Conservation (phyloP, 2,797 vertebrate species). For the Xenentodon cancila region DNA sequence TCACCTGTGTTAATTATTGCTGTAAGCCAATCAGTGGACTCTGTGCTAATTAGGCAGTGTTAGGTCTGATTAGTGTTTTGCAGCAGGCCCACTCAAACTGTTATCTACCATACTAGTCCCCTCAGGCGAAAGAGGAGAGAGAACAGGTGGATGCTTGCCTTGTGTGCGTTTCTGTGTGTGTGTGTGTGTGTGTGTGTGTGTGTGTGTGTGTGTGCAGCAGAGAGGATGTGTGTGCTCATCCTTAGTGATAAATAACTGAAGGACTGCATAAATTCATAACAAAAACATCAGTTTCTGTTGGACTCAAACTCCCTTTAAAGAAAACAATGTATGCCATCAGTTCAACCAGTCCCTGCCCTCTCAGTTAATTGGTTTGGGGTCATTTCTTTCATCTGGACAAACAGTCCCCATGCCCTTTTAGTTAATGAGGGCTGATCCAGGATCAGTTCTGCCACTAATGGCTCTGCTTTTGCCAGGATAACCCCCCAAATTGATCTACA, state of each 20-base stretch:
- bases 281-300: constrained; percentile 54
- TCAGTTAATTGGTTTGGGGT: constrained; percentile 74
- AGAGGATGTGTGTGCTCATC: constrained; percentile 31
- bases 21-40: constrained; percentile 98
- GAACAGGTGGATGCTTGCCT: constrained; percentile 82
- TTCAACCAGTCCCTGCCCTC: constrained; percentile 37
- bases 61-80: constrained; percentile 90
- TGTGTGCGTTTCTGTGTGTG: constrained; percentile 39
- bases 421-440: constrained; percentile 77
- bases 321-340: constrained; percentile 45
- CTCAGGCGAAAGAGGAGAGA: constrained; percentile 79
- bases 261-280: constrained; percentile 64
- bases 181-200: constrained; percentile 30
- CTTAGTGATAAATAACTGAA: constrained; percentile 72
- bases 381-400: constrained; percentile 74
- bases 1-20: constrained; percentile 99
- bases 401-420: constrained; percentile 70
- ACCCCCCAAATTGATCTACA: constrained; percentile 68
- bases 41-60: constrained; percentile 95
- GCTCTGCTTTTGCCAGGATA: constrained; percentile 65
- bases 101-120: constrained; percentile 91
- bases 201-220: not conserved
- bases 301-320: constrained; percentile 61
- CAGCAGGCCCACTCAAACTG: constrained; percentile 91
- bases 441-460: constrained; percentile 74